Percentiles rank a stretch among this genome's conserved stretches.
phyloP scores from a whole-genome alignment of 2,113 vertebrate genomes.

The Bambusicola thoracicus region DNA sequence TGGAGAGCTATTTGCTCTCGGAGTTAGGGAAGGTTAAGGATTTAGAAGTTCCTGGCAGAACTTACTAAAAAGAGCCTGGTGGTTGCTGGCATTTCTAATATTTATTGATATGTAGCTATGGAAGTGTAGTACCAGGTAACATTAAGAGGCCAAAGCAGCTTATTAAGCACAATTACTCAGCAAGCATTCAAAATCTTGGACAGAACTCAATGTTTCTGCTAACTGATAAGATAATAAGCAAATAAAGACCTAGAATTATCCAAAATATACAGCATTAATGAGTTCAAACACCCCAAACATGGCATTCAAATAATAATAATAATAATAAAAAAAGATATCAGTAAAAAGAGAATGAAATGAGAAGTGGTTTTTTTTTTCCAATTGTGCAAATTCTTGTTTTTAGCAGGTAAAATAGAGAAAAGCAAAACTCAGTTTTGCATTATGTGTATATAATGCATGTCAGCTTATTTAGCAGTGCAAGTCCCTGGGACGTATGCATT shows the following conservation, averaged over 20 bases:
- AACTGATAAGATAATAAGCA: not conserved
- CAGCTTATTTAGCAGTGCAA: not conserved
- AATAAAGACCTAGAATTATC: not conserved
- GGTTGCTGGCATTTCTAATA: conserved; percentile 1
- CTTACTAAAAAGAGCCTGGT: not conserved
- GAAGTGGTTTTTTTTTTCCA: not conserved
- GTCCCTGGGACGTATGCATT: not conserved
- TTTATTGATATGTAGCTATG: not conserved
- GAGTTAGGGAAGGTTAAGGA: not conserved
- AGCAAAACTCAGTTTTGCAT: not conserved
- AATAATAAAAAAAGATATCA: not conserved
- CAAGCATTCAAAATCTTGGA: not conserved
- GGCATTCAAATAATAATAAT: not conserved
- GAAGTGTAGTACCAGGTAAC: not conserved
- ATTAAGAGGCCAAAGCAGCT: not conserved
- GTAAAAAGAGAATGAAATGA: not conserved
- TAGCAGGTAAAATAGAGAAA: not conserved
- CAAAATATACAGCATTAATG: not conserved
- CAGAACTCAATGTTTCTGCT: not conserved
- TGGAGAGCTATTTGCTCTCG: not conserved
- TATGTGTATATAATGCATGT: not conserved
- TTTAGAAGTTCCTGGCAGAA: not conserved
- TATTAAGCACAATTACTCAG: conserved; percentile 10
- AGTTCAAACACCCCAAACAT: not conserved
- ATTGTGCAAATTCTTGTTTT: not conserved